Evolutionary conservation across 1,140 invertebrate genomes (phyloP).

Genomic region (Bombus haemorrhoidalis): DNA sequence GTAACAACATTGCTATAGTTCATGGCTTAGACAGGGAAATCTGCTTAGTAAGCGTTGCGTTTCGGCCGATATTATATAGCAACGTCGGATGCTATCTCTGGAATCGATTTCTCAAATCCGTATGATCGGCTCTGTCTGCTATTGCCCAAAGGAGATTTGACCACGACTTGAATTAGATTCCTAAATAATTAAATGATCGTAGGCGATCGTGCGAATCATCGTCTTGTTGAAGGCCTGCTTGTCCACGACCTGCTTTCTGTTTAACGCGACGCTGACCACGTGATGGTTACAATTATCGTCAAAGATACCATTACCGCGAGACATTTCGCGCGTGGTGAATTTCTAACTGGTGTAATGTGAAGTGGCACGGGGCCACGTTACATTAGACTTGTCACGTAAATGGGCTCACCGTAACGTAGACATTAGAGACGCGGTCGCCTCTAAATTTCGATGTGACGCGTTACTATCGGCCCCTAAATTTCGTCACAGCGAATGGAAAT

Average conservation of each 20-base stretch:
- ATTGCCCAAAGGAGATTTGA: no score
- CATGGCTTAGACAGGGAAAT: conserved; percentile 65
- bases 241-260: neutral
- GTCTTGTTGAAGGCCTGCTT: neutral
- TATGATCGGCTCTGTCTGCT: neutral
- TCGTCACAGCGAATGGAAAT: neutral
- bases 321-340: conserved; percentile 18
- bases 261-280: no score
- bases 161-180: neutral
- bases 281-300: conserved; percentile 34
- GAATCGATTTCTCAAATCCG: conserved; percentile 54
- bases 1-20: conserved; percentile 42
- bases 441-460: conserved; percentile 2
- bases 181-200: conserved; percentile 7
- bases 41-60: conserved; percentile 63
- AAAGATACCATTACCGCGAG: conserved; percentile 17
- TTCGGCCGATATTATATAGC: conserved; percentile 42
- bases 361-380: conserved; percentile 22
- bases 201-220: no score
- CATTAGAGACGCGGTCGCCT: conserved; percentile 13
- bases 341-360: conserved; percentile 20
- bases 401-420: conserved; percentile 27
- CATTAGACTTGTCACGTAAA: conserved; percentile 43
- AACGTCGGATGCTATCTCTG: conserved; percentile 27
- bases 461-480: neutral